Base-by-base conservation (phyloP, 2,113 vertebrate species). In the Salvelinus namaycush region DNA sequence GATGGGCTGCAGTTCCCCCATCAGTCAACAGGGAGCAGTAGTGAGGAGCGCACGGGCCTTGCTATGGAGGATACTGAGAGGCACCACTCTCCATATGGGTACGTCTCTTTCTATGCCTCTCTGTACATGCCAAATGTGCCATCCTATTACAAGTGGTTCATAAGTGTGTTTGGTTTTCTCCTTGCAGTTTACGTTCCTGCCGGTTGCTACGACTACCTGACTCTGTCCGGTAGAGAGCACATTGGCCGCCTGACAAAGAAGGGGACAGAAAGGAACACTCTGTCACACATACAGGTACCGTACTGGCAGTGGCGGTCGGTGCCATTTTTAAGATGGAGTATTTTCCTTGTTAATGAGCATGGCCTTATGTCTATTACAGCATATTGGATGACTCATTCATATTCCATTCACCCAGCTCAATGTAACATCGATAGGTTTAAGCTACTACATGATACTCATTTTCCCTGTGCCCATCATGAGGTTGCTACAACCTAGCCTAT, bases 121-220 rank as follows among this genome's bases (percentile, higher is more conserved):
- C 51, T 54, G 51, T 18, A 54, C 51, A 54, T 54, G 11, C 49
- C 49, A 51, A 51, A 51, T 51, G 51, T 18, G 16, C 51, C 51
- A 54, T 54, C 12, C 1, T 54, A 54, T 54, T 54, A 16, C 12
- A 54, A 54, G 51, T 16, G 1, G 16, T 54, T 16, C 14, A 54
- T 54, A 18, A 18, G 14, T 39, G 4, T 68, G 29, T 16, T 20
- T 49, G 22, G 18, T 48, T 11, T 62, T 74, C 0, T 76, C 12
- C 77, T 75, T 20, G 0, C 84, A 97, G 96, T 81, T 0, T 95
- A 94, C 68, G 34, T 95, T 74, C 89, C 92, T 0, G 74, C 89
- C 0, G 95, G 96, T 0, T 80, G 84, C 83, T 97, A 98, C 0
- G 94, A 93, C 89, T 98, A 98, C 87, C 77, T 99, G 93, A 96